Conservation (phyloP, 1,140 invertebrate genomes). For the Druon quercuslanigerum region DNA sequence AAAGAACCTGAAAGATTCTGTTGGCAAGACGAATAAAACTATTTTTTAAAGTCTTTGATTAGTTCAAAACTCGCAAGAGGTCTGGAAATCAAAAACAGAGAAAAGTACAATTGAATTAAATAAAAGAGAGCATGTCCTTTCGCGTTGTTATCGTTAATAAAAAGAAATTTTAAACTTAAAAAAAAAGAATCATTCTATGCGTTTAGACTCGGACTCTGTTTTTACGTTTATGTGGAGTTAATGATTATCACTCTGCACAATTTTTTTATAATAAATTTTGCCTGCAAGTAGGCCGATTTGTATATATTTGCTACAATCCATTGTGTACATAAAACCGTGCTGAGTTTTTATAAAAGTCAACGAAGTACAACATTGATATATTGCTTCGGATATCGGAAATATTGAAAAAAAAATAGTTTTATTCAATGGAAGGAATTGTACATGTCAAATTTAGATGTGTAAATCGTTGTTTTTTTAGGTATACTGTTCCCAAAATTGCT, state of each 20-base stretch:
- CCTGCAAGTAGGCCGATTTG: slow-evolving; percentile 11
- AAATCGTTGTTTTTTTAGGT: slow-evolving; percentile 13
- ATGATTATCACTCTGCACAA: not conserved
- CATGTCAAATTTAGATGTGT: not conserved
- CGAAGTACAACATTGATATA: not conserved
- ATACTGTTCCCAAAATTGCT: not conserved
- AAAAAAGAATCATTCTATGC: not conserved
- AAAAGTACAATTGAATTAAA: not conserved
- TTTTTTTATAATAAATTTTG: slow-evolving; percentile 7
- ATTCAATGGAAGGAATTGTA: slow-evolving; percentile 27
- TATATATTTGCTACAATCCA: slow-evolving; percentile 13
- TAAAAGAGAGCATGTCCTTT: not conserved
- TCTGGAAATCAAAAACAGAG: not conserved
- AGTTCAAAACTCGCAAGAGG: not conserved
- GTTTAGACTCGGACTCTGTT: slow-evolving; percentile 10
- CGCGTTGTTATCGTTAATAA: not conserved
- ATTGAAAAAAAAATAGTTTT: slow-evolving; percentile 37
- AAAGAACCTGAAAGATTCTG: not conserved
- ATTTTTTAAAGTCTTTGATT: not conserved
- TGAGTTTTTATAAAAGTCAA: slow-evolving; percentile 3
- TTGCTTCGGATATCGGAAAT: slow-evolving; percentile 34
- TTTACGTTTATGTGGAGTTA: not conserved
- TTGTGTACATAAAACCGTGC: slow-evolving; percentile 1
- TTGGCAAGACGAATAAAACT: slow-evolving; percentile 6
- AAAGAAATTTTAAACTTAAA: not conserved